These are phyloP conservation scores for Drosophila asahinai DNA, from an alignment of 1,140 invertebrate species.

Conservation along the genomic window DNA sequence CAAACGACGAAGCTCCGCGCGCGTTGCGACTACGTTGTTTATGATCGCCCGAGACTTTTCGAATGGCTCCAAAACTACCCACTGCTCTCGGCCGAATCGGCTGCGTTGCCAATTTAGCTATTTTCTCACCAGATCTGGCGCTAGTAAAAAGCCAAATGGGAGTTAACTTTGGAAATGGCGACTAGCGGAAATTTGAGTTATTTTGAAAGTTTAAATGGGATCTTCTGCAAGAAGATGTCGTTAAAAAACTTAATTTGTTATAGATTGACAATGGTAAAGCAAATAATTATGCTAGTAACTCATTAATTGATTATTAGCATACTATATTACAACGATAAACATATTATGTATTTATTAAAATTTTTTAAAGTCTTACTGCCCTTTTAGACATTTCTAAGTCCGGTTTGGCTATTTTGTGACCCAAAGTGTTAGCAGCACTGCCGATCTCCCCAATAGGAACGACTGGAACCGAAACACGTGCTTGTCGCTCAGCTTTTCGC, in stretches of 20 bases:
- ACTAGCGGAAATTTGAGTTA: background rate
- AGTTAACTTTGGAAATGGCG: background rate
- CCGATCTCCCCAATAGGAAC: background rate
- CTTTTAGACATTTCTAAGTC: background rate
- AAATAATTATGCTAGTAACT: too few relatives aligned
- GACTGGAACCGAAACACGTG: background rate
- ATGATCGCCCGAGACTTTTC: background rate
- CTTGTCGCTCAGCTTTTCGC: background rate
- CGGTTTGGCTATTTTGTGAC: background rate
- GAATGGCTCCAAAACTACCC: background rate
- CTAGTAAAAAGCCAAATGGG: too few relatives aligned
- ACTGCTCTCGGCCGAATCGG: background rate
- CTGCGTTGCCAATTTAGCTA: background rate
- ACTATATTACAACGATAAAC: too few relatives aligned
- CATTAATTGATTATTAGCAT: too few relatives aligned
- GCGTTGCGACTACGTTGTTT: background rate
- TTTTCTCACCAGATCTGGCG: background rate
- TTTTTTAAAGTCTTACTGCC: background rate
- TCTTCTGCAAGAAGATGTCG: too few relatives aligned
- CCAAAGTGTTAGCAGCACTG: background rate
- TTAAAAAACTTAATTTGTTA: too few relatives aligned
- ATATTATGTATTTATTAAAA: background rate
- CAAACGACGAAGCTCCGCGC: conserved; percentile 6
- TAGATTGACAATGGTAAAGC: too few relatives aligned
- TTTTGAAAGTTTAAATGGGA: background rate